phyloP scores from a whole-genome alignment of 2,113 vertebrate genomes.

The Lathamus discolor region DNA sequence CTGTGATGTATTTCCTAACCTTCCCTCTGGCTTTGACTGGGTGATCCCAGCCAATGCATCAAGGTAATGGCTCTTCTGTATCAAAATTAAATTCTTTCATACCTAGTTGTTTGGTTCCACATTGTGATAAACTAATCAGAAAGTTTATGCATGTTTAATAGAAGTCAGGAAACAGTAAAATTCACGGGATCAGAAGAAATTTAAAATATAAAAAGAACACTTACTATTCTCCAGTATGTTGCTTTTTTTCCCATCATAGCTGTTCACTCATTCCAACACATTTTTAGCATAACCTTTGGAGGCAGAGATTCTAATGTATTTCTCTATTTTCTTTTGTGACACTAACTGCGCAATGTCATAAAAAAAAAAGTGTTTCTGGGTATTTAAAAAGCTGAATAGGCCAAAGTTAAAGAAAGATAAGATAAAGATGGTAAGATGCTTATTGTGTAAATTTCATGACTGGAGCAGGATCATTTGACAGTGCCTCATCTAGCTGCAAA shows the following conservation, averaged over 20 bases:
- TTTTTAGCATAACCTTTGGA: background rate
- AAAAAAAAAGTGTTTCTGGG: background rate
- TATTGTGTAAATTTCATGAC: background rate
- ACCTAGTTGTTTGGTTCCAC: slow-evolving; percentile 40
- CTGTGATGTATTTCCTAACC: slow-evolving; percentile 61
- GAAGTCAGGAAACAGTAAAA: slow-evolving; percentile 36
- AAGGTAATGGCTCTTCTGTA: slow-evolving; percentile 38
- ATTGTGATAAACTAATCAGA: slow-evolving; percentile 59
- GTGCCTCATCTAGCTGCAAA: background rate
- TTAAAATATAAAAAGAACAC: background rate
- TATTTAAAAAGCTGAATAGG: background rate
- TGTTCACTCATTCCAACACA: background rate
- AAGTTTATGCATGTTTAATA: slow-evolving; percentile 52
- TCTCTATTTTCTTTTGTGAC: background rate
- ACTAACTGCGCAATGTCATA: background rate
- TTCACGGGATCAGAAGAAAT: slow-evolving; percentile 22
- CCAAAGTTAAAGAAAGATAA: background rate
- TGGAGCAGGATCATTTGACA: background rate
- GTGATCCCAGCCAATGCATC: slow-evolving; percentile 25
- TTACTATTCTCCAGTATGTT: background rate
- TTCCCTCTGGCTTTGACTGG: slow-evolving; percentile 58
- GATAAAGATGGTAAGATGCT: background rate
- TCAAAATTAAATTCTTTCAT: slow-evolving; percentile 62
- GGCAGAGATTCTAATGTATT: background rate
- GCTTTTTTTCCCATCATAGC: background rate